Conservation (phyloP, 2,888 invertebrate genomes). For the Lumbricus terrestris region DNA sequence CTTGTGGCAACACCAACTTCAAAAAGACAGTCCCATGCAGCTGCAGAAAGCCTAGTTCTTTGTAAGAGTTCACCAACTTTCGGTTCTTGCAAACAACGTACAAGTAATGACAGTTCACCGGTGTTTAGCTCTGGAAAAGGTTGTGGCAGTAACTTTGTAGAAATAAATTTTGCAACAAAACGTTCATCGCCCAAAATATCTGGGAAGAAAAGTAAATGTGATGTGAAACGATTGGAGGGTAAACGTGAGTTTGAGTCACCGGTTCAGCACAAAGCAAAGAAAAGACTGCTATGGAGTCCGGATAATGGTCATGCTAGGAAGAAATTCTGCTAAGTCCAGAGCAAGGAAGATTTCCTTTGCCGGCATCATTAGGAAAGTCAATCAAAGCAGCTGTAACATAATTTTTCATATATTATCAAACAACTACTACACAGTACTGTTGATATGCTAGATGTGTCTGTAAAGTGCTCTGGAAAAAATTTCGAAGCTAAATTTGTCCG, state of each 20-base stretch:
- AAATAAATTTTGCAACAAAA: conserved; percentile 3
- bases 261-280: background rate
- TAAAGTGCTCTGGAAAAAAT: background rate
- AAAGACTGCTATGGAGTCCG: background rate
- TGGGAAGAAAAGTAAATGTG: background rate
- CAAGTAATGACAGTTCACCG: background rate
- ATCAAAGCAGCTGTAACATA: no score
- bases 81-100: background rate
- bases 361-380: background rate
- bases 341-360: background rate
- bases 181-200: conserved; percentile 3
- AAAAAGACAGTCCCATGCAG: background rate
- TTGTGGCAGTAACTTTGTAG: background rate
- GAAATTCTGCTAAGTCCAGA: background rate
- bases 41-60: background rate
- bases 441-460: background rate
- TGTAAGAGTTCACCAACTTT: background rate
- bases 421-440: background rate
- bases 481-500: background rate
- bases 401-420: background rate
- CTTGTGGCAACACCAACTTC: background rate
- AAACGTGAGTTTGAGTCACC: background rate
- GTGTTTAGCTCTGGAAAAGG: conserved; percentile 6
- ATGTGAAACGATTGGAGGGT: background rate
- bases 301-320: background rate